Percentiles rank a stretch among this genome's conserved stretches.
Evolutionary conservation across 2,113 vertebrate genomes (phyloP).

Genomic region (Tupaia tana): DNA sequence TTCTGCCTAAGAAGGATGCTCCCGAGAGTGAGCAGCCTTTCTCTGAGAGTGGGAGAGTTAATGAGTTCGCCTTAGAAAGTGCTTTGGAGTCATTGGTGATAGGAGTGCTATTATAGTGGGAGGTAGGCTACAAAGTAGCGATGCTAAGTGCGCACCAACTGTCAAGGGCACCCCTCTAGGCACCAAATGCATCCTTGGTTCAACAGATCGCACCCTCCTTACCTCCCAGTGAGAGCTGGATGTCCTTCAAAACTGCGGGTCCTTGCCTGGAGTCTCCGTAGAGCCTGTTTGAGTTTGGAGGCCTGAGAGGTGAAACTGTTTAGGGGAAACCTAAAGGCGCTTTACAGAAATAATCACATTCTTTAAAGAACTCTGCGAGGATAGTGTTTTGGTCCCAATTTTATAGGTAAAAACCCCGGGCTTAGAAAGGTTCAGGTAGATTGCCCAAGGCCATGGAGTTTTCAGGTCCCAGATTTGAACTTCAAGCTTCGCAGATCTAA

Average conservation of each 20-base stretch:
- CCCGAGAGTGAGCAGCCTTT: not conserved
- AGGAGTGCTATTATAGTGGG: not conserved
- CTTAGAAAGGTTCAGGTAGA: not conserved
- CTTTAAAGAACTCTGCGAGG: not conserved
- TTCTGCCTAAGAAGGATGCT: not conserved
- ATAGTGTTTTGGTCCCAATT: not conserved
- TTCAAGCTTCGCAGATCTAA: not conserved
- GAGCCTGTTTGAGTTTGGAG: not conserved
- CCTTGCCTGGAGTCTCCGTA: not conserved
- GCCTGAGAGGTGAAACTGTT: not conserved
- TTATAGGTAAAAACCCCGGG: not conserved
- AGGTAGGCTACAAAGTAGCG: not conserved
- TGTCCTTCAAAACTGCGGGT: not conserved
- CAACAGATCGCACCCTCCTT: not conserved
- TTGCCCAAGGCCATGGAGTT: not conserved
- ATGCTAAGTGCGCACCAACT: not conserved
- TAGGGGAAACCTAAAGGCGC: not conserved
- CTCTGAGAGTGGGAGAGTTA: not conserved
- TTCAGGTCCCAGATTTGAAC: conserved; percentile 1
- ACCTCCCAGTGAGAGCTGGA: conserved; percentile 21
- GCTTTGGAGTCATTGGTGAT: not conserved
- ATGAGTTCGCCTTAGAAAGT: not conserved
- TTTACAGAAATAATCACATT: not conserved
- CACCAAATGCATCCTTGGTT: conserved; percentile 61
- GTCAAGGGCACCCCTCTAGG: not conserved